Percentiles rank a stretch among this genome's conserved stretches.
phyloP scores from a whole-genome alignment of 1,140 invertebrate species.

The Periplaneta americana region DNA sequence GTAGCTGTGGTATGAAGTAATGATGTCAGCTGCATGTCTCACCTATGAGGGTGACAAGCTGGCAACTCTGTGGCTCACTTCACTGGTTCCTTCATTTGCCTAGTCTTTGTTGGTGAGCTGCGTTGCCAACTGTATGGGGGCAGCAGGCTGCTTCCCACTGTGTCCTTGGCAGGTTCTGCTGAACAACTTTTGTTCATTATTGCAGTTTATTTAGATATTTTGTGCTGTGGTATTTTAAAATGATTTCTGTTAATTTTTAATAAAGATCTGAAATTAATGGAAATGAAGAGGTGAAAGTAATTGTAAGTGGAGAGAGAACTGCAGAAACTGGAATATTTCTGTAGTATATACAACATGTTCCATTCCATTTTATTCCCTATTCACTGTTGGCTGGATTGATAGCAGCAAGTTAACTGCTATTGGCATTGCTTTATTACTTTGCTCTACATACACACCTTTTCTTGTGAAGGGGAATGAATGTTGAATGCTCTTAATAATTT shows the following conservation, averaged over 20 bases:
- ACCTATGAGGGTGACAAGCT: conserved; percentile 21
- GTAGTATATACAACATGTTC: neutral
- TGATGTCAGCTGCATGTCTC: conserved; percentile 2
- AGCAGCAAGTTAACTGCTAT: neutral
- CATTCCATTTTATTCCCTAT: neutral
- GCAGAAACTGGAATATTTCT: neutral
- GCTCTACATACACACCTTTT: neutral
- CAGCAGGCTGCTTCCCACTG: neutral
- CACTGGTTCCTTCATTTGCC: conserved; percentile 12
- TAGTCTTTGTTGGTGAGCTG: neutral
- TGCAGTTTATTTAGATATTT: neutral
- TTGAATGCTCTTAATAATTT: too few species aligned
- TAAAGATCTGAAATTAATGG: neutral
- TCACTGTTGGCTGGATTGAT: too few species aligned
- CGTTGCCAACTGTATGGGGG: neutral
- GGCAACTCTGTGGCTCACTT: conserved; percentile 11
- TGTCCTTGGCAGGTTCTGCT: neutral
- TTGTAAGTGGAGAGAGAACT: neutral
- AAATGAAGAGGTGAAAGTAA: neutral
- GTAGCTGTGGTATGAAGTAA: neutral
- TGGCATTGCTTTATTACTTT: neutral
- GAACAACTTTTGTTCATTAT: too few species aligned
- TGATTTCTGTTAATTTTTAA: neutral
- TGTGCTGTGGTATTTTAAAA: too few species aligned
- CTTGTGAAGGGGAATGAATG: too few species aligned